A percentile compares a stretch with the other conserved stretches of the same genome.
These are phyloP conservation scores for Eospalax fontanierii DNA, from an alignment of 2,797 vertebrate genomes.

Conservation along the genomic window DNA sequence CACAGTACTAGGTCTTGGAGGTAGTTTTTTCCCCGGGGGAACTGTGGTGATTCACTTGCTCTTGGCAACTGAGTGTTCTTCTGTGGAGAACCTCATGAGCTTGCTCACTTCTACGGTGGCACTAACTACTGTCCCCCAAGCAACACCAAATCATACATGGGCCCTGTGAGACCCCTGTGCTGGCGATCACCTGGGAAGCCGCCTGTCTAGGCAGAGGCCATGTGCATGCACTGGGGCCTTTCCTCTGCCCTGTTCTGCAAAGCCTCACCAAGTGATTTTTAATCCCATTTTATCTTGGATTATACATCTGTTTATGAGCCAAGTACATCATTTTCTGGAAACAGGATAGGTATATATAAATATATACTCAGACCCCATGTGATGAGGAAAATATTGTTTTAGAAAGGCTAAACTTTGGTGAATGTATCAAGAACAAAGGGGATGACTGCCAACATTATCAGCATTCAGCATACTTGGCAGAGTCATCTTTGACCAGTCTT, in stretches of 20 bases:
- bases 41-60: neutral
- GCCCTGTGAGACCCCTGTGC: neutral
- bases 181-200: neutral
- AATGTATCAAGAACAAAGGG: neutral
- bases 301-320: neutral
- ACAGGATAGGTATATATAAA: conserved; percentile 21
- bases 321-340: conserved; percentile 10
- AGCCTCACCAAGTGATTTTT: neutral
- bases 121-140: neutral
- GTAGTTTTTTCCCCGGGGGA: neutral
- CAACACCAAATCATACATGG: accelerated
- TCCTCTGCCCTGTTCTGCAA: neutral
- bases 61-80: neutral
- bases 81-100: neutral
- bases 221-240: accelerated
- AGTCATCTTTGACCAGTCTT: conserved; percentile 26
- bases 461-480: neutral
- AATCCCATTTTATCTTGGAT: conserved; percentile 1
- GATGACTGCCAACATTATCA: neutral
- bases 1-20: neutral
- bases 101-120: accelerated
- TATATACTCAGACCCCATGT: neutral
- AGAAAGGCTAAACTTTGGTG: conserved; percentile 54
- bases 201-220: neutral
- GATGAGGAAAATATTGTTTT: conserved; percentile 39